Conservation (phyloP, 2,888 invertebrate genomes). For the Balanococcus diminutus region DNA sequence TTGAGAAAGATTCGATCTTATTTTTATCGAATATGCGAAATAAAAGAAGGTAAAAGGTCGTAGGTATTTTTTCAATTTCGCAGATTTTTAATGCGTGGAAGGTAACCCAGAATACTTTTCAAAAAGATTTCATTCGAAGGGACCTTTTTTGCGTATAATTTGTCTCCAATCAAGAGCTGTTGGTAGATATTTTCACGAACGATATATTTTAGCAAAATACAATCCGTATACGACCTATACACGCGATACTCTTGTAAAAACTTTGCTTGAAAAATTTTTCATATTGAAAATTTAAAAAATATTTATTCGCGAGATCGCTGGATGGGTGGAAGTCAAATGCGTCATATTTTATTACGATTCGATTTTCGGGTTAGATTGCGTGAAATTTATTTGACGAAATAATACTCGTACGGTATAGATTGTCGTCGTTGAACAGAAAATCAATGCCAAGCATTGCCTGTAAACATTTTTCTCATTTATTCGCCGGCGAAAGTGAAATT, state of each 20-base stretch:
- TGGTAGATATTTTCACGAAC: not conserved
- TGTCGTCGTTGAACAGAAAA: not conserved
- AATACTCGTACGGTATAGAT: not conserved
- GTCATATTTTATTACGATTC: not conserved
- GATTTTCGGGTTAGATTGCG: not conserved
- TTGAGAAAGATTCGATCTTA: no score
- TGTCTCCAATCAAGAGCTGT: not conserved
- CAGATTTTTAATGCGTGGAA: not conserved
- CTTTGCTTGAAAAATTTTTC: not conserved
- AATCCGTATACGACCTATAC: not conserved
- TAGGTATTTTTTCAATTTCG: constrained; percentile 1
- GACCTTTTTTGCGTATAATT: not conserved
- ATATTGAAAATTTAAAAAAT: not conserved
- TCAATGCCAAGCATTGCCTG: not conserved
- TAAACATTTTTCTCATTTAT: constrained; percentile 36
- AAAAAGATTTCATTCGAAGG: not conserved
- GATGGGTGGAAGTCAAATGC: not conserved
- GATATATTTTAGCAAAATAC: no score
- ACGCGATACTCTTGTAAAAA: not conserved
- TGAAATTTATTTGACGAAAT: constrained; percentile 33
- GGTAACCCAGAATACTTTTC: not conserved
- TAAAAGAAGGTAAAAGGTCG: no score
- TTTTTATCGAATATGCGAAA: no score
- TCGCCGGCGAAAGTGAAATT: not conserved
- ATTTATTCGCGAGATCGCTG: not conserved